Conservation (phyloP, 2,797 vertebrate species). For the Setipinna tenuifilis region DNA sequence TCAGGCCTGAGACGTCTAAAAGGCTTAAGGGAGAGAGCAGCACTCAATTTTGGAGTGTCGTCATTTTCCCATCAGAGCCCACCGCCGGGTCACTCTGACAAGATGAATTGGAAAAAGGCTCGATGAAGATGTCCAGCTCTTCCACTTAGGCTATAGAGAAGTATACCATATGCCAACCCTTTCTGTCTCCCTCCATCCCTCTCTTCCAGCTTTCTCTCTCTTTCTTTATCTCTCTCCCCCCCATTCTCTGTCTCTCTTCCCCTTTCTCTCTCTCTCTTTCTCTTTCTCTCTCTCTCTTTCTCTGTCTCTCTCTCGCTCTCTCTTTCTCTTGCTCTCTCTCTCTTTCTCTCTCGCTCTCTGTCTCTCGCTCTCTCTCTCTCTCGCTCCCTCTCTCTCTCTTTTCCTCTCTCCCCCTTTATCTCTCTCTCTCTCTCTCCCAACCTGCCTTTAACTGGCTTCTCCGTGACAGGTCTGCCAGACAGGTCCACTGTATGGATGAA, state of each 20-base stretch:
- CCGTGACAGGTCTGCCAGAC: conserved; percentile 54
- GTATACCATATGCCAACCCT: background rate
- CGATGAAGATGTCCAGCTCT: conserved; percentile 3
- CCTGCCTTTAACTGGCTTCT: conserved; percentile 46
- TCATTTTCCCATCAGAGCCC: conserved; percentile 22
- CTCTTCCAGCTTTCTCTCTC: background rate
- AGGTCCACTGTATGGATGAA: conserved; percentile 56
- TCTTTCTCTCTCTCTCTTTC: no score
- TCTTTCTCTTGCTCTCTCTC: background rate
- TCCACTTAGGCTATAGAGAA: background rate
- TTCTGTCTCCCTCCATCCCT: no score
- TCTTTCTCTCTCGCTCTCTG: background rate
- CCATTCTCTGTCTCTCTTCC: no score
- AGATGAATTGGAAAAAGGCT: conserved; percentile 17
- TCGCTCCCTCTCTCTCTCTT: background rate
- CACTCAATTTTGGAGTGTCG: background rate
- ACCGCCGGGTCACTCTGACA: background rate
- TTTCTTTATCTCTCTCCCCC: background rate
- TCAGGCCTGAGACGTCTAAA: background rate
- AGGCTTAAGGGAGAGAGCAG: background rate
- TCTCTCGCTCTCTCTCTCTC: no score
- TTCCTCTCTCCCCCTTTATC: background rate
- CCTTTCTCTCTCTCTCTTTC: no score
- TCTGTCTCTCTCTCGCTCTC: no score
- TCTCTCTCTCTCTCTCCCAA: conserved; percentile 18